Conservation (phyloP, 2,888 invertebrate species). For the Labia minor region DNA sequence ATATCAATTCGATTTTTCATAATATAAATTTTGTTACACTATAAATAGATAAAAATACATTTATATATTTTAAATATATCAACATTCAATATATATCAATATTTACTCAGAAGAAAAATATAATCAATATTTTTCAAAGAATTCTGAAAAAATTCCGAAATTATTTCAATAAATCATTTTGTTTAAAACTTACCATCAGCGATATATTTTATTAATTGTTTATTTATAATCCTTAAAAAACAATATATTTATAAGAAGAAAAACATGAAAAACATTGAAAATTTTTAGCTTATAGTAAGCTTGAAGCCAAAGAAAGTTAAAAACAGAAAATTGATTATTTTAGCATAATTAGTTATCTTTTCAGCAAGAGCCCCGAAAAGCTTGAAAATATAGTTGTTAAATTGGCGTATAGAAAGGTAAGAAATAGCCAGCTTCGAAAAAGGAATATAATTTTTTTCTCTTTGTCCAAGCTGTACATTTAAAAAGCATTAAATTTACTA, state of each 20-base stretch:
- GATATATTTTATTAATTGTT: constrained; percentile 16
- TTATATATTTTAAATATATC: no score
- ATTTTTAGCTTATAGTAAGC: constrained; percentile 18
- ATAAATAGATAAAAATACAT: no score
- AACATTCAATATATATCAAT: no score
- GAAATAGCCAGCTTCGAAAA: constrained; percentile 13
- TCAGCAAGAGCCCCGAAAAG: background rate
- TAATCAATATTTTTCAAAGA: no score
- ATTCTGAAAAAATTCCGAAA: no score
- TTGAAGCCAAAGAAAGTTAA: constrained; percentile 23
- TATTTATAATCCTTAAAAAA: constrained; percentile 31
- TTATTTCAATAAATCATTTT: background rate
- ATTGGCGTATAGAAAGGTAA: background rate
- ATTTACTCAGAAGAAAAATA: no score
- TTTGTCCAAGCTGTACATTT: constrained; percentile 21
- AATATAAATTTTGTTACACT: no score
- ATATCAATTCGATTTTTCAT: no score
- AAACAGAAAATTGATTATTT: constrained; percentile 21
- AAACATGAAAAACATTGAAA: background rate
- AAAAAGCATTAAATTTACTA: constrained; percentile 24
- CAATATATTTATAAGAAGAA: constrained; percentile 38
- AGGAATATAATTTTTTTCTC: background rate
- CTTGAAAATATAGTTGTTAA: constrained; percentile 4
- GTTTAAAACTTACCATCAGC: constrained; percentile 15
- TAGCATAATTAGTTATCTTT: constrained; percentile 21